phyloP scores from a whole-genome alignment of 2,888 invertebrate genomes.

The Pterobdella sp. region DNA sequence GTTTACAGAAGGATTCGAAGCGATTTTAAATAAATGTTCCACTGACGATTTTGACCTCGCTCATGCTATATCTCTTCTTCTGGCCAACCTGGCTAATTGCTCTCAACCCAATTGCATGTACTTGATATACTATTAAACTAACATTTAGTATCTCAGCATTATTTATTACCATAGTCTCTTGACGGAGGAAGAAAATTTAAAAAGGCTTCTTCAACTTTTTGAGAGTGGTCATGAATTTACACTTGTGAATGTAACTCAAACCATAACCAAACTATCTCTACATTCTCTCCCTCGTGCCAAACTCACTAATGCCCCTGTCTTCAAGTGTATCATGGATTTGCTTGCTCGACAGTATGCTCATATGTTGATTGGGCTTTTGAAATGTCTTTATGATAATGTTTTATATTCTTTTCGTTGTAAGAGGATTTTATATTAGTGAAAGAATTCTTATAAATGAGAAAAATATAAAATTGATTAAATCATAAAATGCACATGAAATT shows the following conservation, averaged over 20 bases:
- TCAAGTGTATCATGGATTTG: neutral
- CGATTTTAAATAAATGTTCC: neutral
- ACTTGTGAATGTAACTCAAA: neutral
- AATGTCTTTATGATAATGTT: neutral
- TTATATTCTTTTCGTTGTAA: neutral
- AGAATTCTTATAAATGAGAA: too few species aligned
- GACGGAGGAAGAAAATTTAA: neutral
- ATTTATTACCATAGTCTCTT: neutral
- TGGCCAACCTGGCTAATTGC: slow-evolving; percentile 16
- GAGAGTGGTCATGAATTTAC: neutral
- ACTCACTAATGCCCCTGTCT: neutral
- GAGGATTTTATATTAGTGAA: too few species aligned
- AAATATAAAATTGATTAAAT: too few species aligned
- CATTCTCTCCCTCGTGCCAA: neutral
- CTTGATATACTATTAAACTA: neutral
- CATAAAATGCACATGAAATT: too few species aligned
- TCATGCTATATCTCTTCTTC: slow-evolving; percentile 2
- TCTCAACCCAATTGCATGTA: slow-evolving; percentile 17
- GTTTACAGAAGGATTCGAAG: neutral
- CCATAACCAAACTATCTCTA: slow-evolving; percentile 1
- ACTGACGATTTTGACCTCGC: neutral
- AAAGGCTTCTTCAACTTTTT: neutral
- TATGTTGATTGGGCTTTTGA: neutral
- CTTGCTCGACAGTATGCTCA: slow-evolving; percentile 15
- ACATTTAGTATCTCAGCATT: neutral